Percentiles rank a stretch among this genome's conserved stretches.
These are phyloP conservation scores for Ceratosolen fusciceps DNA, from an alignment of 1,140 invertebrate species.

Conservation along the genomic window DNA sequence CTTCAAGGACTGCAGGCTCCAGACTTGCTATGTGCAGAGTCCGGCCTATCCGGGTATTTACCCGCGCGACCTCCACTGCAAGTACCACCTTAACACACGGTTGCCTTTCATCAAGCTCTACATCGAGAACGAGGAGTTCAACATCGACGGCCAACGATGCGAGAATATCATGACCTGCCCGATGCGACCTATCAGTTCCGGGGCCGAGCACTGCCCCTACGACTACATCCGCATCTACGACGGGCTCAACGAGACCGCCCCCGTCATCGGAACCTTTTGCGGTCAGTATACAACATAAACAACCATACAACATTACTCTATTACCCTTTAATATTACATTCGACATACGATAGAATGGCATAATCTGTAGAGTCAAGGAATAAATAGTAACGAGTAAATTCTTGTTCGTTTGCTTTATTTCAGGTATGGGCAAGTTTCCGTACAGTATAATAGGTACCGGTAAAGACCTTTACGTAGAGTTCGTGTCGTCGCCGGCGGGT, in stretches of 20 bases:
- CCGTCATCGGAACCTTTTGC: slow-evolving; percentile 92
- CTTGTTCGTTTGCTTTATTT: too few relatives aligned
- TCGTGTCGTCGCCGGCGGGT: slow-evolving; percentile 89
- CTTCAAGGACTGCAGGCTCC: slow-evolving; percentile 86
- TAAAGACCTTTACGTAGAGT: slow-evolving; percentile 90
- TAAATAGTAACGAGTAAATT: too few relatives aligned
- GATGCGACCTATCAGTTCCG: slow-evolving; percentile 89
- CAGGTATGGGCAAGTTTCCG: slow-evolving; percentile 90
- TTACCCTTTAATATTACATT: too few relatives aligned
- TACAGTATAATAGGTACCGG: slow-evolving; percentile 94
- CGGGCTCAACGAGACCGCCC: slow-evolving; percentile 87
- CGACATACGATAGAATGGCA: too few relatives aligned
- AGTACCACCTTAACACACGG: slow-evolving; percentile 88
- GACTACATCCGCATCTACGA: slow-evolving; percentile 93
- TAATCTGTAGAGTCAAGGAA: too few relatives aligned
- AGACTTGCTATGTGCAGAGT: slow-evolving; percentile 93
- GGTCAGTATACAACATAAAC: too few relatives aligned
- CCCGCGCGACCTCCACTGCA: slow-evolving; percentile 89
- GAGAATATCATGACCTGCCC: slow-evolving; percentile 96
- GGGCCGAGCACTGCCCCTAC: slow-evolving; percentile 88
- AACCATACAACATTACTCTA: too few relatives aligned
- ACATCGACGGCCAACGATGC: slow-evolving; percentile 92
- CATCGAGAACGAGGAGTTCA: slow-evolving; percentile 93
- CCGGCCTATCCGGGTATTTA: slow-evolving; percentile 94
- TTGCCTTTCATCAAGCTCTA: slow-evolving; percentile 92